Base-by-base conservation (phyloP, 2,797 vertebrate species). In the Synanceia verrucosa region DNA sequence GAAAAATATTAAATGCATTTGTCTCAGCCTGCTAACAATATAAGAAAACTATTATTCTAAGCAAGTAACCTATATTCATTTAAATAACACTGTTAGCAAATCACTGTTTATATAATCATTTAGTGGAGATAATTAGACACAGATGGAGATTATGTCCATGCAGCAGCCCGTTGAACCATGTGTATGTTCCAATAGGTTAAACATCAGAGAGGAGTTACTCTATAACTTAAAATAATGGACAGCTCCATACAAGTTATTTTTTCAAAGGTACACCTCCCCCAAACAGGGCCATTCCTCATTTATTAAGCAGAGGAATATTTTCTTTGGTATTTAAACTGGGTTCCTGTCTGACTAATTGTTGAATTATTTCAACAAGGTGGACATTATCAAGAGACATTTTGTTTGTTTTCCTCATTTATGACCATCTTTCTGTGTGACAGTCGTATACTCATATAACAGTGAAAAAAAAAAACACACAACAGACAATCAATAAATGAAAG, bases 11-110 rank as follows among this genome's bases (percentile, higher is more conserved):
- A 39, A 48, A 44, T 37, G 34, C 11, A 75, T 78, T 77, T 63
- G 65, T 85, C 62, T 62, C 33, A 82, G 18, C 21, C 46, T 61
- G 55, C 23, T 65, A 65, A 60, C 11, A 70, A 57, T 19, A 78
- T 81, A 39, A 73, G 11, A 41, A 63, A 79, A 26, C 9, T 34
- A 56, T 56, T 58, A 46, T 24, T 64, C 3, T 4, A 58, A 4
- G 21, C 24, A 16, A 34, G 1, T 26, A 5, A 23, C 5, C 3
- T 33, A 41, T 61, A 33, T 33, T 48, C 6, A n/a, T 4, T 12
- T 31, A 9, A 52, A 58, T 33, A 56, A 10, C 39, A 43, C 23
- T 58, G 26, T 64, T 46, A 43, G 21, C 7, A 55, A 31, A 19
- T 65, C 18, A 14, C 13, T 23, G 14, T 37, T 56, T 23, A 24